Percentiles rank a stretch among this genome's conserved stretches.
Conservation (phyloP, 2,797 vertebrate species). For the Pangasius mekongensis region DNA sequence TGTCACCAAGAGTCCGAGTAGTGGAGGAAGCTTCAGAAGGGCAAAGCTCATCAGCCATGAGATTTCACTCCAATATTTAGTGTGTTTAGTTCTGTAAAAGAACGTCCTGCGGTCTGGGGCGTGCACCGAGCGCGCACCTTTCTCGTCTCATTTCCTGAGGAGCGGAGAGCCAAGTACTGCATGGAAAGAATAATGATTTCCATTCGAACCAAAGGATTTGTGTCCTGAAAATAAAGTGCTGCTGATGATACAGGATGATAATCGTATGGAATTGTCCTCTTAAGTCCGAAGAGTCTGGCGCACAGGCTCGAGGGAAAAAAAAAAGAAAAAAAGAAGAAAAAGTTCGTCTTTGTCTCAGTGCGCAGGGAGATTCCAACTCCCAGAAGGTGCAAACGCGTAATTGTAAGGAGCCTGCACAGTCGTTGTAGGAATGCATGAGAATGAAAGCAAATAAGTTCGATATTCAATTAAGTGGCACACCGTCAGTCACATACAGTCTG, state of each 20-base stretch:
- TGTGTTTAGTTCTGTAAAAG: slow-evolving; percentile 57
- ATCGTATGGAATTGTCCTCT: slow-evolving; percentile 62
- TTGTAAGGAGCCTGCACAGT: slow-evolving; percentile 65
- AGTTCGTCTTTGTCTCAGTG: slow-evolving; percentile 74
- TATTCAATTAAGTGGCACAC: slow-evolving; percentile 57
- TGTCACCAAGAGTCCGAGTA: slow-evolving; percentile 40
- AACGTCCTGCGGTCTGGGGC: slow-evolving; percentile 19
- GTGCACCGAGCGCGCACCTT: slow-evolving; percentile 43
- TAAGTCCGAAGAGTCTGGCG: slow-evolving; percentile 66
- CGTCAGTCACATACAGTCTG: slow-evolving; percentile 59
- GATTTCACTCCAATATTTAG: slow-evolving; percentile 62
- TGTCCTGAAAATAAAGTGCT: slow-evolving; percentile 80
- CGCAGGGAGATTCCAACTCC: slow-evolving; percentile 77
- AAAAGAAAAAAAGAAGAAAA: background rate
- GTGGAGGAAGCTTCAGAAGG: slow-evolving; percentile 59
- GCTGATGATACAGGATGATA: slow-evolving; percentile 71
- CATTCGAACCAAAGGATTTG: slow-evolving; percentile 65
- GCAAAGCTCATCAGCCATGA: slow-evolving; percentile 43
- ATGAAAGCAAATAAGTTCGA: slow-evolving; percentile 64
- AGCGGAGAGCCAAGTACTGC: slow-evolving; percentile 63
- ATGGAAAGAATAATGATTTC: slow-evolving; percentile 61
- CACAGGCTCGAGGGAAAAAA: slow-evolving; percentile 66
- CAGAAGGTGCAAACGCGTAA: slow-evolving; percentile 68
- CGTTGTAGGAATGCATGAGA: slow-evolving; percentile 74
- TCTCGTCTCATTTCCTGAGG: slow-evolving; percentile 67